Base-by-base conservation (phyloP, 2,113 vertebrate species). In the Tetrao urogallus region DNA sequence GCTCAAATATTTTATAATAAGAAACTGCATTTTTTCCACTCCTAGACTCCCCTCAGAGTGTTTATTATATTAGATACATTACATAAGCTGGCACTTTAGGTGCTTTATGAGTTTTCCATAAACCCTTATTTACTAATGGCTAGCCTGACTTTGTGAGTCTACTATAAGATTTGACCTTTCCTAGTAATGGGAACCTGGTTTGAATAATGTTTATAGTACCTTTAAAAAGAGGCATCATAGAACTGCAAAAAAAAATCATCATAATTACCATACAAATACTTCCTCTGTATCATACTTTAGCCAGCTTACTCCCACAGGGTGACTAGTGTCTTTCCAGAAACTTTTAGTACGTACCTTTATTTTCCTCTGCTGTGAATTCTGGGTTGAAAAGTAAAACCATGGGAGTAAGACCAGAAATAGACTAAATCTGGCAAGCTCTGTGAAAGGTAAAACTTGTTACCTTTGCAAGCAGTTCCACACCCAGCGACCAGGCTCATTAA, bases 41-140 rank as follows among this genome's bases (percentile, higher is more conserved):
- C 77, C 80, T 84, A 82, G 77, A 75, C 84, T 80, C 86, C 73
- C 67, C 48, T 96, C 86, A 45, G 73, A 85, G 80, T 94, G 64
- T 95, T 93, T 90, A 96, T 91, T 91, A 89, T 78, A 87, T 83
- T 89, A 93, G 57, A 89, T 90, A 79, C 74, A 94, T 95, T 95
- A 95, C 93, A 91, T 90, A 94, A 94, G 58, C 88, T 92, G 81
- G 86, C 75, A 93, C 74, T 94, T 96, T 48, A 89, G 67, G 88
- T 89, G 56, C 93, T 93, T 97, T 96, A 96, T 93, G 92, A 85
- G 77, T 95, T 96, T 96, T 97, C 94, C 88, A 87, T 94, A 95
- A 94, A 94, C 78, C 78, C 72, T 91, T 89, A 93, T 95, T 96
- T 95, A 92, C 93, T 93, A 95, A 94, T 86, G 77, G 75, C 81